Percentiles rank a stretch among this genome's conserved stretches.
These are phyloP conservation scores for Monopterus albus DNA, from an alignment of 2,113 vertebrate species.

Conservation along the genomic window DNA sequence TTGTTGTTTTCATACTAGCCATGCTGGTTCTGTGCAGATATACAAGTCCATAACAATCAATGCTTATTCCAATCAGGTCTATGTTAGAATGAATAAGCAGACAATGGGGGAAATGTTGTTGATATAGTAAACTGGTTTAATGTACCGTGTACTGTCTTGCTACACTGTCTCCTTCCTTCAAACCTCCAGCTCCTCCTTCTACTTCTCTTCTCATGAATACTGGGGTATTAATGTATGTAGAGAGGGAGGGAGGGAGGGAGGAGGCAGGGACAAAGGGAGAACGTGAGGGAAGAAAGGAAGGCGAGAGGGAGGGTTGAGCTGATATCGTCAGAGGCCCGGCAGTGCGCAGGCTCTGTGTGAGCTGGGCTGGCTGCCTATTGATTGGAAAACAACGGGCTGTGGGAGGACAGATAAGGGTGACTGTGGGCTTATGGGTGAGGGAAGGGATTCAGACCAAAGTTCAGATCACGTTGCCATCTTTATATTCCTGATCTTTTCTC, in stretches of 20 bases:
- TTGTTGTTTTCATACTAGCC: too few species aligned
- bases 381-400: constrained; percentile 77
- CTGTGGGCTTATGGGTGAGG: constrained; percentile 67
- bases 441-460: constrained; percentile 53
- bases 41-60: too few species aligned
- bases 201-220: constrained; percentile 75
- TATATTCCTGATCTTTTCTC: constrained; percentile 13
- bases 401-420: constrained; percentile 66
- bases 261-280: constrained; percentile 67
- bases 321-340: constrained; percentile 70
- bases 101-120: constrained; percentile 2
- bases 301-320: constrained; percentile 35
- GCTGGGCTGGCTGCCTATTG: constrained; percentile 76
- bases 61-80: background rate
- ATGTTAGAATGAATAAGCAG: background rate
- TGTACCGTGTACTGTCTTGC: constrained; percentile 24
- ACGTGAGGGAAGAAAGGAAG: constrained; percentile 41
- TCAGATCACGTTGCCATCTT: constrained; percentile 45
- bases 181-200: constrained; percentile 4
- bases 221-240: constrained; percentile 56
- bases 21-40: too few species aligned
- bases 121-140: background rate
- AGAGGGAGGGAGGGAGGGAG: constrained; percentile 5
- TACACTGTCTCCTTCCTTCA: constrained; percentile 41
- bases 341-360: constrained; percentile 76